phyloP scores from a whole-genome alignment of 2,888 invertebrate genomes.

The Pristionchus fissidentatus region DNA sequence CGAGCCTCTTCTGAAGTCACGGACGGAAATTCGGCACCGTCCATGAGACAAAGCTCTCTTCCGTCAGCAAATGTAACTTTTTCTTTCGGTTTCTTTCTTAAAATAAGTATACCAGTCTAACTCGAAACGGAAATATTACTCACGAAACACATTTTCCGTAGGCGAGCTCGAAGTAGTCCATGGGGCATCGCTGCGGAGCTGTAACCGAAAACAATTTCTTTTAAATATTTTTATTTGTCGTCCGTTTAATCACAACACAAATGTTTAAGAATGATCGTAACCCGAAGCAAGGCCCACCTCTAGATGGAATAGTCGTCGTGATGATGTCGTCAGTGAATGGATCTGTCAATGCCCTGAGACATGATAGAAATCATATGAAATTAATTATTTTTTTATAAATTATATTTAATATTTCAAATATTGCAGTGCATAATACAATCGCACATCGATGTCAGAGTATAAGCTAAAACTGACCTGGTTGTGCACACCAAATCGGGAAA shows the following conservation, averaged over 20 bases:
- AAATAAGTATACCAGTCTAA: no score
- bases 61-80: background rate
- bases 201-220: no score
- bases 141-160: background rate
- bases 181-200: background rate
- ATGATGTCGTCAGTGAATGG: no score
- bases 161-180: background rate
- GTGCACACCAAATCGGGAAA: background rate
- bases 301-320: no score
- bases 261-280: no score
- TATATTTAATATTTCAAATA: background rate
- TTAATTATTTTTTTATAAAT: background rate
- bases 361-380: no score
- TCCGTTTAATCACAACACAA: no score
- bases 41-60: background rate
- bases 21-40: background rate
- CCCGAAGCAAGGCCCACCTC: no score
- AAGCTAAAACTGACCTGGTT: background rate
- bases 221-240: background rate
- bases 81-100: background rate
- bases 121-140: no score
- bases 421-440: background rate
- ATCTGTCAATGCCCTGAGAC: no score
- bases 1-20: background rate
- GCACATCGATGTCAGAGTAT: background rate